These are phyloP conservation scores for Malurus elegans DNA, from an alignment of 2,113 vertebrate genomes.

Conservation along the genomic window DNA sequence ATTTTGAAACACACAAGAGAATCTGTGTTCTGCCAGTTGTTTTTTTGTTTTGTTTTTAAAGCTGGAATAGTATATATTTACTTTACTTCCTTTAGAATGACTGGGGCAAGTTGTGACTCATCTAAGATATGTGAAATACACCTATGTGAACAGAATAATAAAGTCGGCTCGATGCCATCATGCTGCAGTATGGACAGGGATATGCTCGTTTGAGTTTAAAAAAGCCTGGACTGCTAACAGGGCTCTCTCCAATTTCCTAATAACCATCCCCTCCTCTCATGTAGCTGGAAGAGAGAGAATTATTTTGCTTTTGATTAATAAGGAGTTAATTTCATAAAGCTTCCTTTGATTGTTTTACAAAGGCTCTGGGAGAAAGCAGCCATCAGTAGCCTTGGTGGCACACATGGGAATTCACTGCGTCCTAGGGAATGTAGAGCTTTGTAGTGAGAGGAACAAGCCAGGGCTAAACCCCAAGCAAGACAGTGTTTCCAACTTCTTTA, in stretches of 20 bases:
- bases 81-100: background rate
- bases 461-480: background rate
- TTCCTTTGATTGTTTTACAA: background rate
- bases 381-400: background rate
- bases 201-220: background rate
- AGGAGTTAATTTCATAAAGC: background rate
- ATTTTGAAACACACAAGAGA: background rate
- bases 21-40: background rate
- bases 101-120: constrained; percentile 10
- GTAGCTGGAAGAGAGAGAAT: background rate
- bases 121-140: background rate
- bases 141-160: constrained; percentile 8
- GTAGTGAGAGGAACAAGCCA: background rate
- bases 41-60: background rate
- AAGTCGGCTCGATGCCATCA: background rate
- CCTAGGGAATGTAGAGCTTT: background rate
- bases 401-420: rapidly evolving
- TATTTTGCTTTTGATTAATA: background rate
- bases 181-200: background rate
- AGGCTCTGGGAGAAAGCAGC: rapidly evolving
- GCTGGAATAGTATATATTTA: background rate
- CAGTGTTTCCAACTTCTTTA: background rate
- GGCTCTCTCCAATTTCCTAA: background rate
- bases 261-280: background rate
- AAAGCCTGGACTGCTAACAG: background rate